These are phyloP conservation scores for Axinella damicornis DNA, from an alignment of 37 sponge, comb jelly and placozoan genomes.

Conservation along the genomic window DNA sequence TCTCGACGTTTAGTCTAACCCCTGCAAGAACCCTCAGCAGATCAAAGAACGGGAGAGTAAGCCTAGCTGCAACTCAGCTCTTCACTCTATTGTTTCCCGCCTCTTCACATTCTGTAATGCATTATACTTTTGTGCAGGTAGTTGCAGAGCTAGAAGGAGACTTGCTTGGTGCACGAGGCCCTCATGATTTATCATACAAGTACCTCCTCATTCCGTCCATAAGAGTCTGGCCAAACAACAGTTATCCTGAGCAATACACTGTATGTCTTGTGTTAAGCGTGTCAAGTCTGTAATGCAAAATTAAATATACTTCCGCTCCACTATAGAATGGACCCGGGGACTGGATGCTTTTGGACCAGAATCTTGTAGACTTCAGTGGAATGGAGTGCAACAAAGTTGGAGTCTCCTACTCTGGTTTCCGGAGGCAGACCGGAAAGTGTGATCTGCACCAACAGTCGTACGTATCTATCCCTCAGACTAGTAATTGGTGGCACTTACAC, in stretches of 20 bases:
- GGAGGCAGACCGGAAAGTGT: conserved; percentile 58
- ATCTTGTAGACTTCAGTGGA: conserved; percentile 68
- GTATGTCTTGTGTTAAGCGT: conserved; percentile 20
- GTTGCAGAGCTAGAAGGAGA: conserved; percentile 77
- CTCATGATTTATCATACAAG: conserved; percentile 67
- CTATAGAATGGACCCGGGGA: conserved; percentile 69
- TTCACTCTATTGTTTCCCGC: not conserved
- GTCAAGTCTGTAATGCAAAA: not conserved
- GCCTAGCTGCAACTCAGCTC: not conserved
- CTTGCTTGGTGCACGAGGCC: conserved; percentile 47
- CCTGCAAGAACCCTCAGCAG: conserved; percentile 61
- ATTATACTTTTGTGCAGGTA: conserved; percentile 35
- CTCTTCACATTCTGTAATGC: not conserved
- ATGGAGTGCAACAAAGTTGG: conserved; percentile 76
- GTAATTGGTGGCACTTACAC: not conserved
- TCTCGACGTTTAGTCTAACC: conserved; percentile 55
- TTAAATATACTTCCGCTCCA: not conserved
- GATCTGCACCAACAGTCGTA: conserved; percentile 30
- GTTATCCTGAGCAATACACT: conserved; percentile 30
- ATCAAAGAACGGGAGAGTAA: conserved; percentile 75
- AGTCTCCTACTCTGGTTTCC: conserved; percentile 62
- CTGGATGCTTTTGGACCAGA: conserved; percentile 78
- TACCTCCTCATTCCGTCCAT: conserved; percentile 68
- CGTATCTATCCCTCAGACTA: conserved; percentile 4
- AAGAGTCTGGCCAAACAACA: conserved; percentile 16